Percentiles rank a stretch among this genome's conserved stretches.
phyloP scores from a whole-genome alignment of 2,888 invertebrate species.

The Calameuta pallipes region DNA sequence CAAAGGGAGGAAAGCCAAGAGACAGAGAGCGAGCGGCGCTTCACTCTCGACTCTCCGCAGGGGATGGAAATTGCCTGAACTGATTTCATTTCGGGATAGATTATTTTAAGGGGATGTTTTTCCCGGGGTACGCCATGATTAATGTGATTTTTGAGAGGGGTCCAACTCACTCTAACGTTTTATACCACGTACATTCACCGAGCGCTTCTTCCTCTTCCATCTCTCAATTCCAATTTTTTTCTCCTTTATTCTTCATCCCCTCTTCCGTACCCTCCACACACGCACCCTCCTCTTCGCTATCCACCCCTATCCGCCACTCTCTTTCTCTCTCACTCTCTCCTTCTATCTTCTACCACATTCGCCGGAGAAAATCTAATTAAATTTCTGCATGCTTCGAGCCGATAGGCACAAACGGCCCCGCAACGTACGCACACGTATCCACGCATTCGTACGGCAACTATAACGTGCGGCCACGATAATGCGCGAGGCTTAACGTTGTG shows the following conservation, averaged over 20 bases:
- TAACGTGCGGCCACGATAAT: conserved; percentile 2
- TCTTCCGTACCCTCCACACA: conserved; percentile 11
- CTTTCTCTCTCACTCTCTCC: neutral
- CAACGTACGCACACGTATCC: neutral
- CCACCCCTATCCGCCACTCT: no score
- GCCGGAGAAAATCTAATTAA: conserved; percentile 19
- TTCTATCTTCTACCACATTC: neutral
- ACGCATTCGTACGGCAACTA: neutral
- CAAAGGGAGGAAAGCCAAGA: conserved; percentile 27
- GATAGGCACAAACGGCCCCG: neutral
- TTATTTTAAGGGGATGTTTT: conserved; percentile 60
- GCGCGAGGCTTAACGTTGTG: neutral
- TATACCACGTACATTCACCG: no score
- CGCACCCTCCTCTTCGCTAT: neutral
- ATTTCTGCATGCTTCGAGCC: conserved; percentile 16
- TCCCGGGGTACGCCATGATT: conserved; percentile 48
- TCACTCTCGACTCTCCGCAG: conserved; percentile 27
- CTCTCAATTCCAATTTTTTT: no score
- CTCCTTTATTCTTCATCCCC: conserved; percentile 18
- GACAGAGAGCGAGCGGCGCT: conserved; percentile 40
- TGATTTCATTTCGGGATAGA: conserved; percentile 65
- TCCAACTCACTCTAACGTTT: conserved; percentile 6
- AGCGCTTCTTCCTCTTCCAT: no score
- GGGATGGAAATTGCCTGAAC: conserved; percentile 63
- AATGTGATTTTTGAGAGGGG: conserved; percentile 58